These are phyloP conservation scores for Malurus alboscapulatus DNA, from an alignment of 2,113 vertebrate species.

Conservation along the genomic window DNA sequence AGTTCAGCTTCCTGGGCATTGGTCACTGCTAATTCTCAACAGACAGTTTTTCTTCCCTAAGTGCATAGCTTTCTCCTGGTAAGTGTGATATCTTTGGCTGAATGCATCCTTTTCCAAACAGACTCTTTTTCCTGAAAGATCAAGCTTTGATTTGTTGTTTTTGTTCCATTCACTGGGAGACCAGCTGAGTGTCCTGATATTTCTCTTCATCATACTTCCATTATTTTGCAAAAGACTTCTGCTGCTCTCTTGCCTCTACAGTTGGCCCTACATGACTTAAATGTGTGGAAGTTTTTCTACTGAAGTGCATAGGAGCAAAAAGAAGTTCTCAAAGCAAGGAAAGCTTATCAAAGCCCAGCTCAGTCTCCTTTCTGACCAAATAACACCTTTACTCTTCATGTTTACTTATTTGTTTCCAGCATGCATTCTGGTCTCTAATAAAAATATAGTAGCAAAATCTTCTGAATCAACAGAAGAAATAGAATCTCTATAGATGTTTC, in stretches of 20 bases:
- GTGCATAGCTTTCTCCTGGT: not conserved
- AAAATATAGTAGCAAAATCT: not conserved
- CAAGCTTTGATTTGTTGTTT: not conserved
- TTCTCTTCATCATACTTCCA: not conserved
- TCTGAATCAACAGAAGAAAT: not conserved
- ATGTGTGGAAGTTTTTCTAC: not conserved
- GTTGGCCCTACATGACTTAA: not conserved
- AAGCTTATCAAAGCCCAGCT: not conserved
- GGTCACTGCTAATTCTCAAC: constrained; percentile 9
- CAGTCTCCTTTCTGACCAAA: not conserved
- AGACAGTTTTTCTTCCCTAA: not conserved
- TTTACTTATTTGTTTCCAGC: not conserved
- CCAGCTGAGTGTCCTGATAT: not conserved
- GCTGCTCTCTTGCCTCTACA: not conserved
- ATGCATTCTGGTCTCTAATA: not conserved
- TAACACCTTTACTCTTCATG: not conserved
- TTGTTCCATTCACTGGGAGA: not conserved
- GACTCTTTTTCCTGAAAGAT: not conserved
- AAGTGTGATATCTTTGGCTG: not conserved
- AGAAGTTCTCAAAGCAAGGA: not conserved
- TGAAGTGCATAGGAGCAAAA: not conserved
- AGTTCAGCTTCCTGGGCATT: not conserved
- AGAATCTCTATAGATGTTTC: not conserved
- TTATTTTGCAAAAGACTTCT: not conserved
- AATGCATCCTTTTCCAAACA: not conserved